Percentiles rank a stretch among this genome's conserved stretches.
phyloP scores from a whole-genome alignment of 2,888 invertebrate genomes.

The Drosophila merina region DNA sequence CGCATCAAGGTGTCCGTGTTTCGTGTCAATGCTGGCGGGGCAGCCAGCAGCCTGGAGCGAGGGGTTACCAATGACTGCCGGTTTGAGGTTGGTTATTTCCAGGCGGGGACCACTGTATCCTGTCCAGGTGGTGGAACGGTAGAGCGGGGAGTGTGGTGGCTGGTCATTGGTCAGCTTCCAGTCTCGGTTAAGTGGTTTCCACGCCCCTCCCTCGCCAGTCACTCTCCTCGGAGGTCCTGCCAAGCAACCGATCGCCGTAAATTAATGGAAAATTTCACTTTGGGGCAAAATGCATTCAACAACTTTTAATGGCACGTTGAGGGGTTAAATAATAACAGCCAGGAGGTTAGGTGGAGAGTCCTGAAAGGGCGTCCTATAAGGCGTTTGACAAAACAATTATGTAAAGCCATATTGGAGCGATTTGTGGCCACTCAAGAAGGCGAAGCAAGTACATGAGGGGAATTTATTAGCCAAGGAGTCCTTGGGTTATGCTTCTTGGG shows the following conservation, averaged over 20 bases:
- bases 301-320: conserved; percentile 3
- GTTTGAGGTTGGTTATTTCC: not conserved
- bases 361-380: no score
- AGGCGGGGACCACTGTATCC: conserved; percentile 7
- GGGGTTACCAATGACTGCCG: conserved; percentile 29
- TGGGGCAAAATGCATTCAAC: not conserved
- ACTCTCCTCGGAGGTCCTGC: not conserved
- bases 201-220: not conserved
- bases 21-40: conserved; percentile 31
- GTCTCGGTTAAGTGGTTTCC: conserved; percentile 22
- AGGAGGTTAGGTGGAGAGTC: not conserved
- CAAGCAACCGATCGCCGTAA: not conserved
- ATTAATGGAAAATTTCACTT: conserved; percentile 12
- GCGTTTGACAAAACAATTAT: conserved; percentile 1
- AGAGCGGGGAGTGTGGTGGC: conserved; percentile 3
- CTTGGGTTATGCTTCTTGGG: conserved; percentile 8
- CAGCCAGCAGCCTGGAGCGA: conserved; percentile 10
- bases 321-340: not conserved
- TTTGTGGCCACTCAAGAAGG: conserved; percentile 10
- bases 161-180: conserved; percentile 22
- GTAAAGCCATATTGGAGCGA: not conserved
- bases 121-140: not conserved
- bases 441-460: conserved; percentile 3
- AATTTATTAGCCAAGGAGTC: conserved; percentile 24
- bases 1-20: conserved; percentile 44